Base-by-base conservation (phyloP, 2,888 invertebrate genomes). In the Chloroclysta siterata region DNA sequence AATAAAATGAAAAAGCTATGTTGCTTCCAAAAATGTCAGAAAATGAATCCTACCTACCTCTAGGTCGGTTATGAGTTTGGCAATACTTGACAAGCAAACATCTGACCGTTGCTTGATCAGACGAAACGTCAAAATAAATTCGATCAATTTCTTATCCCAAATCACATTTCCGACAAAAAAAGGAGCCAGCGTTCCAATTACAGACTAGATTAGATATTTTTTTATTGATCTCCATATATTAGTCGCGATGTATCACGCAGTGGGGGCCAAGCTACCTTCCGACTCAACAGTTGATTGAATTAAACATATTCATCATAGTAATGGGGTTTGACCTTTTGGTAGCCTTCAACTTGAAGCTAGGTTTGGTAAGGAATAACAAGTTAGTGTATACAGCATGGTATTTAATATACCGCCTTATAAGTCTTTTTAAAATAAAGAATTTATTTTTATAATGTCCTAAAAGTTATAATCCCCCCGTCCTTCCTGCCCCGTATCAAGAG, bases 231-330 rank as follows among this genome's bases (percentile, higher is more conserved):
- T 70, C 56, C 71, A 70, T 72, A 77, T 80, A 81, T 80, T 79
- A 78, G 77, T 73, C 46, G 72, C 75, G 66, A 88, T 89, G 77
- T 71, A 86, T 89, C 89, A 87, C 84, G 66, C 83, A 14, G 72
- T 72, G 70, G 80, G 82, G 66, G 77, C 72, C 73, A 78, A 71
- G 87, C 90, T 88, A 88, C 88, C 82, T 82, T 44, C 42, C 39
- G 22, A 41, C 41, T 33, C 68, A 73, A 68, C 63, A 75, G 72
- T 76, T 87, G 87, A 89, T 89, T 89, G 82, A 89, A 89, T 89
- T 88, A 85, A 81, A 68, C 74, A 67, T 79, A 89, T 90, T 77
- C 80, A 89, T 90, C 89, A 89, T 83, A 65, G 78, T 81, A 84
- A 85, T 84, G 77, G 78, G 75, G 76, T 66, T 72, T 77, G 76